Percentiles rank a stretch among this genome's conserved stretches.
Conservation (phyloP, 1,140 invertebrate genomes). For the Cephus cinctus region DNA sequence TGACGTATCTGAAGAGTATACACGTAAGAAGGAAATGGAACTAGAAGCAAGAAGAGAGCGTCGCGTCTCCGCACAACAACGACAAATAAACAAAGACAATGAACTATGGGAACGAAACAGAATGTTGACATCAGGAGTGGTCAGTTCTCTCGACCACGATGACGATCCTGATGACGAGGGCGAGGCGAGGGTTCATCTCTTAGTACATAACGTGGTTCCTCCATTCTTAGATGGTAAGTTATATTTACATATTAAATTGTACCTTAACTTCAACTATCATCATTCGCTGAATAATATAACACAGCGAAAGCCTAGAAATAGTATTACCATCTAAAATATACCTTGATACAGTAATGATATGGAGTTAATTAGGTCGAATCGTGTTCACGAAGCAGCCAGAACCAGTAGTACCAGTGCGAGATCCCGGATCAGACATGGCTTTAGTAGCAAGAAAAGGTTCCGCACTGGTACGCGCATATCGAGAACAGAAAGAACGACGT, state of each 20-base stretch:
- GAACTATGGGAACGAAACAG: constrained; percentile 98
- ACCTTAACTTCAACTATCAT: too few relatives aligned
- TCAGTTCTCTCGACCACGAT: constrained; percentile 84
- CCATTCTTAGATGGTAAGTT: constrained; percentile 91
- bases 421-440: constrained; percentile 98
- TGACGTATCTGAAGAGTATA: constrained; percentile 86
- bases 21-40: constrained; percentile 88
- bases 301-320: too few relatives aligned
- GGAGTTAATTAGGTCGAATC: constrained; percentile 63
- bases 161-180: constrained; percentile 92
- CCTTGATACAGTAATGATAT: background rate
- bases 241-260: too few relatives aligned
- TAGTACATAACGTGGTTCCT: constrained; percentile 98
- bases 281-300: too few relatives aligned
- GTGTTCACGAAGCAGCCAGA: constrained; percentile 99
- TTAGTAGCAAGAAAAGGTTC: constrained; percentile 95
- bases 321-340: too few relatives aligned
- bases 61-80: constrained; percentile 88
- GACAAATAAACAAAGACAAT: constrained; percentile 96
- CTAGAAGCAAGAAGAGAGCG: constrained; percentile 87
- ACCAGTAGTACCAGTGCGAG: constrained; percentile 67
- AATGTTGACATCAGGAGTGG: constrained; percentile 95
- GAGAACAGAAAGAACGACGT: constrained; percentile 94
- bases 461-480: constrained; percentile 80
- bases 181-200: constrained; percentile 91